These are phyloP conservation scores for Petrocephalus schoutedeni DNA, from an alignment of 2,797 vertebrate genomes.

Conservation along the genomic window DNA sequence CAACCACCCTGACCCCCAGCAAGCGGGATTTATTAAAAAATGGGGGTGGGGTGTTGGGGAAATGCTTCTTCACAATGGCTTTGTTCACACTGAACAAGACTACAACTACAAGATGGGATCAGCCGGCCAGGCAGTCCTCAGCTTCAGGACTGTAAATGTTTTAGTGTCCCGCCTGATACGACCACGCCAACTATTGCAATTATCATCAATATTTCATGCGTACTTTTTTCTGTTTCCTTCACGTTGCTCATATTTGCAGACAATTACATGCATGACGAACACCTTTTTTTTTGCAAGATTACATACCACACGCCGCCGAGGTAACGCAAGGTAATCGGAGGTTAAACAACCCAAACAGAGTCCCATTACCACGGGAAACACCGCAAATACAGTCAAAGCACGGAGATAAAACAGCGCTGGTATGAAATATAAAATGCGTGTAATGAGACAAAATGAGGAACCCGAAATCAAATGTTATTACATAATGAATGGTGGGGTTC, in stretches of 20 bases:
- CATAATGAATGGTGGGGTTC: not conserved
- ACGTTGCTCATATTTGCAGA: not conserved
- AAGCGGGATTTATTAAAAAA: not conserved
- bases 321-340: not conserved
- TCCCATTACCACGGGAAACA: not conserved
- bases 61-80: not conserved
- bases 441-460: not conserved
- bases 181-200: not conserved
- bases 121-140: not conserved
- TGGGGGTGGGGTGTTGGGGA: not conserved
- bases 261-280: not conserved
- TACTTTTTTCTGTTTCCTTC: not conserved
- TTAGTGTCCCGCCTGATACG: not conserved
- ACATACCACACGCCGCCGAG: not conserved
- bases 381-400: not conserved
- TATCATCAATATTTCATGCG: not conserved
- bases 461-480: not conserved
- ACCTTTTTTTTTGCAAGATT: not conserved
- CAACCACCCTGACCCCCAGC: not conserved
- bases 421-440: not conserved
- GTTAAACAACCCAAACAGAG: not conserved
- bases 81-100: not conserved
- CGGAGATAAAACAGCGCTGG: not conserved
- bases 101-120: not conserved
- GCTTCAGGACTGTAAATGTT: not conserved